Percentiles rank a stretch among this genome's conserved stretches.
These are phyloP conservation scores for Samia ricini DNA, from an alignment of 1,140 invertebrate genomes.

Conservation along the genomic window DNA sequence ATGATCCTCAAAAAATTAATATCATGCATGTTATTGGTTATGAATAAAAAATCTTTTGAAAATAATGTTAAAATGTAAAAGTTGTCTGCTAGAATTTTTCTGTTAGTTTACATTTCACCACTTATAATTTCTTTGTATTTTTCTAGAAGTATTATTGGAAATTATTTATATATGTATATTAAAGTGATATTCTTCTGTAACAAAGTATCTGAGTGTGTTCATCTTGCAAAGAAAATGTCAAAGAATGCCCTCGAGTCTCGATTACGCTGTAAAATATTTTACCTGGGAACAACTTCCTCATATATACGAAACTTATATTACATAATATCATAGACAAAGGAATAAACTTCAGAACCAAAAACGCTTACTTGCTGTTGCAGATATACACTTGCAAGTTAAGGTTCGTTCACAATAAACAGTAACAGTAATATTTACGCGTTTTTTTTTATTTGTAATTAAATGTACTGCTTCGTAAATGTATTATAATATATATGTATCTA, in stretches of 20 bases:
- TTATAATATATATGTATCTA: no score
- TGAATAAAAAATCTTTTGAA: no score
- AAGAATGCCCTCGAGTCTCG: not conserved
- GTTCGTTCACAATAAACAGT: not conserved
- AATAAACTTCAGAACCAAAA: constrained; percentile 4
- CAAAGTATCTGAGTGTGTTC: not conserved
- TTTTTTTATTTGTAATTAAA: not conserved
- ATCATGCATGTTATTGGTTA: no score
- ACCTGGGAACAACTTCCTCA: not conserved
- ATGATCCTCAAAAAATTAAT: no score
- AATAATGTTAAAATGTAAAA: no score
- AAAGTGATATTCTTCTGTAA: not conserved
- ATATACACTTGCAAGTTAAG: constrained; percentile 1
- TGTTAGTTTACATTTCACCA: no score
- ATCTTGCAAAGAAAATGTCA: constrained; percentile 1
- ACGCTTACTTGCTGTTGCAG: constrained; percentile 4
- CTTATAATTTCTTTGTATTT: not conserved
- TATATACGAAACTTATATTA: not conserved
- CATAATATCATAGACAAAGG: not conserved
- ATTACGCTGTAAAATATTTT: constrained; percentile 5
- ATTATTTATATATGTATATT: no score
- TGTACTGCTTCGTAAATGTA: no score
- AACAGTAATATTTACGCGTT: no score
- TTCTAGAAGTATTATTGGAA: no score
- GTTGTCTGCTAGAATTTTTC: no score